Percentiles rank a stretch among this genome's conserved stretches.
These are phyloP conservation scores for Salvelinus namaycush DNA, from an alignment of 2,113 vertebrate genomes.

Conservation along the genomic window DNA sequence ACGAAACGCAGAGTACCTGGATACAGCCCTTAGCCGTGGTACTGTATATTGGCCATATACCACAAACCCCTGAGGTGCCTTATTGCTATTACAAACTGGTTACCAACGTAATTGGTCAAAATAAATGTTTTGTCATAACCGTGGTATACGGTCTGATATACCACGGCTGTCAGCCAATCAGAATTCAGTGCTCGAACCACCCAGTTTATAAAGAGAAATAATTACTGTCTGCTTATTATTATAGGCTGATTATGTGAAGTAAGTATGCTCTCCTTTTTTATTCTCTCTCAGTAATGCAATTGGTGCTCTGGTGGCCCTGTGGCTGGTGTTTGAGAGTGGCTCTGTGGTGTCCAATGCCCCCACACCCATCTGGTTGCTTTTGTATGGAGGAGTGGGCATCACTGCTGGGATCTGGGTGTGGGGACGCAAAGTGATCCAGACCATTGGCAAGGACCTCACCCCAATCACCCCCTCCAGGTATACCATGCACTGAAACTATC, in stretches of 20 bases:
- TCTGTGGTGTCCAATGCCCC: constrained; percentile 77
- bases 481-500: background rate
- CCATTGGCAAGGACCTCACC: constrained; percentile 94
- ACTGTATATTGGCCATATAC: too few relatives aligned
- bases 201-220: background rate
- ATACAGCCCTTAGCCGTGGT: too few relatives aligned
- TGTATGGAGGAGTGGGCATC: constrained; percentile 91
- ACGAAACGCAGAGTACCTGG: too few relatives aligned
- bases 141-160: too few relatives aligned
- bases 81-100: too few relatives aligned
- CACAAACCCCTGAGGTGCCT: too few relatives aligned
- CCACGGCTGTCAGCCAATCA: too few relatives aligned
- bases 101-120: too few relatives aligned
- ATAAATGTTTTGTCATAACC: too few relatives aligned
- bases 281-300: constrained; percentile 87
- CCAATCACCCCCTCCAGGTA: constrained; percentile 97
- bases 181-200: too few relatives aligned
- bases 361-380: constrained; percentile 91
- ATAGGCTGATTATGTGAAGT: background rate
- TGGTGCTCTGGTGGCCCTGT: constrained; percentile 90
- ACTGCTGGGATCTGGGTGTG: constrained; percentile 92
- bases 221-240: background rate
- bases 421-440: constrained; percentile 98
- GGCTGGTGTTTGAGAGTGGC: constrained; percentile 81
- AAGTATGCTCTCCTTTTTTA: constrained; percentile 61